These are phyloP conservation scores for Drosophila anceps DNA, from an alignment of 2,888 invertebrate genomes.

Conservation along the genomic window DNA sequence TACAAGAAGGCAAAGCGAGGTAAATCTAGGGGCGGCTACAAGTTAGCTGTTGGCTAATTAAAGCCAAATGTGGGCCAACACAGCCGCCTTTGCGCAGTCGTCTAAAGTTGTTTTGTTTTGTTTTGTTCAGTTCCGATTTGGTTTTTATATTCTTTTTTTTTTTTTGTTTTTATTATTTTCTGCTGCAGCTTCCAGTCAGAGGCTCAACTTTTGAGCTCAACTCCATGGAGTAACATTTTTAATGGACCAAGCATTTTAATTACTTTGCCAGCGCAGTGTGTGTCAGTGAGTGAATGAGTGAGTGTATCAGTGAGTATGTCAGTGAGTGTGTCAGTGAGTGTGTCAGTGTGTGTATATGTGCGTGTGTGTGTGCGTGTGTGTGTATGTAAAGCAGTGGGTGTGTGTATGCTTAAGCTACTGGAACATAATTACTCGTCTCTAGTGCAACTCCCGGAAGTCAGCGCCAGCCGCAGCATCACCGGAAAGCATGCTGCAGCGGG, in stretches of 20 bases:
- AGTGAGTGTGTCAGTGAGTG: neutral
- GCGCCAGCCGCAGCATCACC: conserved; percentile 66
- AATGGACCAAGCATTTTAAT: conserved; percentile 81
- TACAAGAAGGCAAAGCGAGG: neutral
- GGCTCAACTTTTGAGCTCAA: conserved; percentile 78
- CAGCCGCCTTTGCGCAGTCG: conserved; percentile 58
- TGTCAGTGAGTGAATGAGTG: conserved; percentile 20
- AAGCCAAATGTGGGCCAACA: conserved; percentile 64
- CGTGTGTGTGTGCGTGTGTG: neutral
- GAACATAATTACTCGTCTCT: conserved; percentile 80
- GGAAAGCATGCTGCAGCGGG: conserved; percentile 71
- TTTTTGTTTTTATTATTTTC: conserved; percentile 5
- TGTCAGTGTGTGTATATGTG: conserved; percentile 13
- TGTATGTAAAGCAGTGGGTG: conserved; percentile 10
- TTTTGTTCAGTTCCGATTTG: conserved; percentile 50
- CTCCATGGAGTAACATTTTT: conserved; percentile 79
- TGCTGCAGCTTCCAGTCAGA: conserved; percentile 60
- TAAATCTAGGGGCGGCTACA: neutral
- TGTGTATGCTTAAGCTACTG: conserved; percentile 74
- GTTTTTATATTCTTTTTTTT: conserved; percentile 13
- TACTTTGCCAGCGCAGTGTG: conserved; percentile 62
- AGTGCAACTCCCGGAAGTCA: conserved; percentile 78
- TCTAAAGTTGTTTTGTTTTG: conserved; percentile 68
- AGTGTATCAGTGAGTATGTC: conserved; percentile 9
- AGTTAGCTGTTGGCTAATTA: conserved; percentile 66